Conservation (phyloP, 1,140 invertebrate genomes). For the Aphis craccivora region DNA sequence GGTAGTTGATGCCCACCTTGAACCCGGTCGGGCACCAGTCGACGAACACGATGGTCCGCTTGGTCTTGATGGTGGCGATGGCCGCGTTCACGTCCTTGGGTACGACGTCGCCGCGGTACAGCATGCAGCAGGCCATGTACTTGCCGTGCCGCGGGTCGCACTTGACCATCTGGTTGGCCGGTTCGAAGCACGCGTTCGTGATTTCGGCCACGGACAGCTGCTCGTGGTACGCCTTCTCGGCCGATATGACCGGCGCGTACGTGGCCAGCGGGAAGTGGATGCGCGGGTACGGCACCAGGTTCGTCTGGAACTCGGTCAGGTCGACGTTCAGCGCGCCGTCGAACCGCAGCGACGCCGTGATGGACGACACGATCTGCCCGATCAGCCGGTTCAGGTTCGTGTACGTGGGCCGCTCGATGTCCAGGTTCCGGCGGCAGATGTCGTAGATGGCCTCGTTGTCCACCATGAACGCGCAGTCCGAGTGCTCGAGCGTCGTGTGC, state of each 20-base stretch:
- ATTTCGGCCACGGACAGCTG: neutral
- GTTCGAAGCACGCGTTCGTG: neutral
- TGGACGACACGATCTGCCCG: neutral
- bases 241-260: neutral
- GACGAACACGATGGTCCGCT: neutral
- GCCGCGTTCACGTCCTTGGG: neutral
- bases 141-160: neutral
- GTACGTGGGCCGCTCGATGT: neutral
- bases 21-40: neutral
- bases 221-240: neutral
- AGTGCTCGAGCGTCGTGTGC: neutral
- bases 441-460: neutral
- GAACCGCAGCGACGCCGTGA: neutral
- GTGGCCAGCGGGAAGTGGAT: slow-evolving; percentile 2
- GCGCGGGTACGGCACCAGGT: neutral
- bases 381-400: neutral
- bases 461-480: neutral
- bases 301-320: slow-evolving; percentile 1
- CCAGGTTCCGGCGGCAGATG: neutral
- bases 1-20: neutral
- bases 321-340: neutral
- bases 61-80: neutral
- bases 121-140: neutral
- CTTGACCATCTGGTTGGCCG: neutral
- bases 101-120: neutral